Conservation (phyloP, 2,888 invertebrate genomes). For the Diadegma fenestrale region DNA sequence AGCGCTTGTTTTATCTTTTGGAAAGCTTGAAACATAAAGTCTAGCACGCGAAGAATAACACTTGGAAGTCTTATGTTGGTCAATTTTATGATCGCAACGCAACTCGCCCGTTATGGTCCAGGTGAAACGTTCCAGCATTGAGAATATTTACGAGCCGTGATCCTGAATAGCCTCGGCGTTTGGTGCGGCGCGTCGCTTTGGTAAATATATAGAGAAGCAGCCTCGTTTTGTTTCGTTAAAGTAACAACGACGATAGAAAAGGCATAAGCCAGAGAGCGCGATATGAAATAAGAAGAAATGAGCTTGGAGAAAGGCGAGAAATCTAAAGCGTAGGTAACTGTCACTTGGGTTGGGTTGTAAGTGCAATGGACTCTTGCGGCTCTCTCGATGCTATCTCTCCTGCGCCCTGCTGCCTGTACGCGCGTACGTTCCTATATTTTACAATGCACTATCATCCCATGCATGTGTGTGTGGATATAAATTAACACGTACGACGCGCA, state of each 20-base stretch:
- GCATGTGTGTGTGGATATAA: slow-evolving; percentile 8
- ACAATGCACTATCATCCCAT: slow-evolving; percentile 9
- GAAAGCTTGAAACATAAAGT: neutral
- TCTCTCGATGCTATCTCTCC: slow-evolving; percentile 62
- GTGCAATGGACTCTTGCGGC: slow-evolving; percentile 67
- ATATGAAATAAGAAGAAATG: slow-evolving; percentile 46
- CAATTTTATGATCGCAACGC: slow-evolving; percentile 33
- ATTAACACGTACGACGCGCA: neutral
- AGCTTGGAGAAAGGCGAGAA: slow-evolving; percentile 74
- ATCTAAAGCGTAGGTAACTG: slow-evolving; percentile 72
- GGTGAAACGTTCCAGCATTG: slow-evolving; percentile 43
- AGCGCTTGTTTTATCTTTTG: neutral
- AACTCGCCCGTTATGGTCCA: slow-evolving; percentile 45
- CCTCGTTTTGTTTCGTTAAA: slow-evolving; percentile 19
- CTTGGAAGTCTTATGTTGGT: slow-evolving; percentile 15
- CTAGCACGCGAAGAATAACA: neutral
- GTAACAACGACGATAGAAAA: slow-evolving; percentile 8
- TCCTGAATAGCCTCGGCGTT: slow-evolving; percentile 30
- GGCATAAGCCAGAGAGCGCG: neutral
- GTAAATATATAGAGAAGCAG: slow-evolving; percentile 41
- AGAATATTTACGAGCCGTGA: slow-evolving; percentile 41
- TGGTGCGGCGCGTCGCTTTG: neutral
- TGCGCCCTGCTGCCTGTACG: slow-evolving; percentile 37
- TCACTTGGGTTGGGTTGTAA: slow-evolving; percentile 69
- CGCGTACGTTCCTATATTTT: slow-evolving; percentile 2